These are phyloP conservation scores for Drosophila arizonae DNA, from an alignment of 1,140 invertebrate species.

Conservation along the genomic window DNA sequence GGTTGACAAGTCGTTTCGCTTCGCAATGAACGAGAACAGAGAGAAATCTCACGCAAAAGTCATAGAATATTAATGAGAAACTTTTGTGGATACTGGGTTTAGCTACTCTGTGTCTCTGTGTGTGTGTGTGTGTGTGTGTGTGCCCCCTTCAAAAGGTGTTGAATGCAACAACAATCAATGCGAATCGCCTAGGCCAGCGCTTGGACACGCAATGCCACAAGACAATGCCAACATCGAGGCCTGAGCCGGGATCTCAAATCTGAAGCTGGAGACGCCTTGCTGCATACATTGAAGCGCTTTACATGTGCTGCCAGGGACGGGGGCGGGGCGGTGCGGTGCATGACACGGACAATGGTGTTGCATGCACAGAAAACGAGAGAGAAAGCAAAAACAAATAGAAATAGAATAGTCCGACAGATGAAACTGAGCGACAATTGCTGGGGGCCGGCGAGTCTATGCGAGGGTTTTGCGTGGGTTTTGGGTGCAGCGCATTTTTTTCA, in stretches of 20 bases:
- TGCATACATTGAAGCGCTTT: slow-evolving; percentile 38
- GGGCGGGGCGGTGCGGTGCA: neutral
- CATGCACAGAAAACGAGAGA: slow-evolving; percentile 8
- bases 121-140: neutral
- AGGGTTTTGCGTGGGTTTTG: neutral
- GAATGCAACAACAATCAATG: slow-evolving; percentile 10
- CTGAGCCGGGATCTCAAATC: neutral
- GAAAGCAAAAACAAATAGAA: neutral
- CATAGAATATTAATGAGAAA: slow-evolving; percentile 68
- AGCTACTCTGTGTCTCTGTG: neutral
- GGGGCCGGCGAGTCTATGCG: neutral
- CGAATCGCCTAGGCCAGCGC: slow-evolving; percentile 7
- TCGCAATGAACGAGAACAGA: slow-evolving; percentile 20
- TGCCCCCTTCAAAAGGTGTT: slow-evolving; percentile 15
- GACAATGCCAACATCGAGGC: slow-evolving; percentile 6
- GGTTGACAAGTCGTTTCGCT: slow-evolving; percentile 25
- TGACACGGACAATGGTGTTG: slow-evolving; percentile 28
- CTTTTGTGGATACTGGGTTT: slow-evolving; percentile 10
- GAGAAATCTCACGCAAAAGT: slow-evolving; percentile 64
- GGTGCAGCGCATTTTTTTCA: neutral
- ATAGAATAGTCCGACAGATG: neutral
- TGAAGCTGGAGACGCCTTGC: slow-evolving; percentile 8
- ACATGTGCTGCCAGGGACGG: neutral
- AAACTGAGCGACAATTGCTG: slow-evolving; percentile 3
- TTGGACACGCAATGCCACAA: slow-evolving; percentile 17